A percentile compares a stretch with the other conserved stretches of the same genome.
phyloP scores from a whole-genome alignment of 2,113 vertebrate genomes.

The Datnioides undecimradiatus region DNA sequence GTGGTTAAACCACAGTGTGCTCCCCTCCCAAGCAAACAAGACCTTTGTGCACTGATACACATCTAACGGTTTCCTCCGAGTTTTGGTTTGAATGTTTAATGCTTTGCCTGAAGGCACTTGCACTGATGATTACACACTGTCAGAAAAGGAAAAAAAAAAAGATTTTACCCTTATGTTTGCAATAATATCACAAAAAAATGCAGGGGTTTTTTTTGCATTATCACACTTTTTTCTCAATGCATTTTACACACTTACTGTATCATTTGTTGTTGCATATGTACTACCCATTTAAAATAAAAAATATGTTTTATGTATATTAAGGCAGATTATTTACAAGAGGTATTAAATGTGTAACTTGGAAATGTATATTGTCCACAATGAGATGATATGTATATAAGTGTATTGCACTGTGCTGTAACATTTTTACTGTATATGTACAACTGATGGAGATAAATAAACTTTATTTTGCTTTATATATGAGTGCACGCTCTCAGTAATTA shows the following conservation, averaged over 20 bases:
- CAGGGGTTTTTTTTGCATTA: background rate
- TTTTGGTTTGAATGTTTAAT: slow-evolving; percentile 48
- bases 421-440: background rate
- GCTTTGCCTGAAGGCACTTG: background rate
- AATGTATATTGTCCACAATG: background rate
- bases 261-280: slow-evolving; percentile 4
- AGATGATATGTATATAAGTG: background rate
- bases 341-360: background rate
- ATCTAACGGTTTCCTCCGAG: slow-evolving; percentile 67
- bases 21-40: slow-evolving; percentile 64
- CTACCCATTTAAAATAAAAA: background rate
- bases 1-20: slow-evolving; percentile 74
- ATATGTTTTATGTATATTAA: background rate
- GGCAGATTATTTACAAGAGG: background rate
- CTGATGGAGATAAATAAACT: slow-evolving; percentile 59
- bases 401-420: background rate
- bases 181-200: background rate
- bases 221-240: background rate
- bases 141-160: slow-evolving; percentile 16
- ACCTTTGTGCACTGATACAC: slow-evolving; percentile 47
- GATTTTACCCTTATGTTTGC: background rate
- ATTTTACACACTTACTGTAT: background rate
- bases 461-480: slow-evolving; percentile 49
- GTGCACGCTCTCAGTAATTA: background rate
- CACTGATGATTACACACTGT: background rate